Conservation (phyloP, 2,113 vertebrate genomes). For the Vireo altiloquus region DNA sequence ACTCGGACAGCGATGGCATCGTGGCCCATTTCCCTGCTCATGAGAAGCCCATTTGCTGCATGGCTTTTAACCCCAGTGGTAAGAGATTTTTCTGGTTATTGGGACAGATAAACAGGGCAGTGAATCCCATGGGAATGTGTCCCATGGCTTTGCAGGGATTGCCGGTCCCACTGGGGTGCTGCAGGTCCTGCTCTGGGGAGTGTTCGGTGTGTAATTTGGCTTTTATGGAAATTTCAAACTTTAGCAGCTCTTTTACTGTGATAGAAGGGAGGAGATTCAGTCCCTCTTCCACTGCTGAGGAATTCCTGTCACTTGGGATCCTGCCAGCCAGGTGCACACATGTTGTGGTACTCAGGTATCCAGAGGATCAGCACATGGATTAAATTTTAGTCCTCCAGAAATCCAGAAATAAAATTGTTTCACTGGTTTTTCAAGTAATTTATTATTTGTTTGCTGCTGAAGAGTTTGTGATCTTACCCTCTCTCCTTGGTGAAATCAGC, state of each 20-base stretch:
- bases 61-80: constrained; percentile 98
- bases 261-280: not conserved
- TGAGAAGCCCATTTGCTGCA: constrained; percentile 98
- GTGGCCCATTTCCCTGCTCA: constrained; percentile 98
- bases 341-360: not conserved
- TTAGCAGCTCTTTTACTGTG: accelerated
- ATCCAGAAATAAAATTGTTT: accelerated
- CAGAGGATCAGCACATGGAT: not conserved
- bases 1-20: constrained; percentile 92
- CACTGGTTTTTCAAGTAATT: not conserved
- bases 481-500: not conserved
- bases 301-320: not conserved
- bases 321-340: not conserved
- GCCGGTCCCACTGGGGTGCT: accelerated
- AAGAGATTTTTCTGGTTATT: constrained; percentile 31
- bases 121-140: not conserved
- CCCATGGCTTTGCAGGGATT: not conserved
- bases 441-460: not conserved
- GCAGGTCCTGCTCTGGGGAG: not conserved
- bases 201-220: not conserved
- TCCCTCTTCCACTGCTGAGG: not conserved
- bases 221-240: not conserved
- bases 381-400: not conserved
- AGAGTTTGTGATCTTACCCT: not conserved
- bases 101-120: not conserved